A percentile compares a stretch with the other conserved stretches of the same genome.
Conservation (phyloP, 2,113 vertebrate genomes). For the Nothoprocta pentlandii region DNA sequence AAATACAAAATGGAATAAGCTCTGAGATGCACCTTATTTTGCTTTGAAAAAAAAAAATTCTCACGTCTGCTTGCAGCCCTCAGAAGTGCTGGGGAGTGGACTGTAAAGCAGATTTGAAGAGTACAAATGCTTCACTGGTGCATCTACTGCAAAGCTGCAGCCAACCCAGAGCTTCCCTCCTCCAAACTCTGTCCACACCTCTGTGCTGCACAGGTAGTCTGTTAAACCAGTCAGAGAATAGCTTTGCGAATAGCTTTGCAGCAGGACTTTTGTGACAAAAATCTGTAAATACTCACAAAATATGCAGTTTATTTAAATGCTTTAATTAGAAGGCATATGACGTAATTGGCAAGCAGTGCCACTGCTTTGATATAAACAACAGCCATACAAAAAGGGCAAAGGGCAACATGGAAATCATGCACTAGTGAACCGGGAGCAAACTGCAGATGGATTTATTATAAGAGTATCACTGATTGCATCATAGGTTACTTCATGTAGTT, state of each 20-base stretch:
- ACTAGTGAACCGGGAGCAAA: neutral
- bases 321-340: neutral
- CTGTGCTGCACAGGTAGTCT: constrained; percentile 3
- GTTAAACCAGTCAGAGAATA: constrained; percentile 39
- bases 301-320: neutral
- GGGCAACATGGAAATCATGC: constrained; percentile 5
- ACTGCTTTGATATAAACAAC: neutral
- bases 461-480: neutral
- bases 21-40: constrained; percentile 27
- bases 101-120: constrained; percentile 42
- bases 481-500: constrained; percentile 6
- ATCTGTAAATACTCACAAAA: constrained; percentile 14
- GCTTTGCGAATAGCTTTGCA: constrained; percentile 14
- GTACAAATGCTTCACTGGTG: constrained; percentile 44
- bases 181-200: neutral
- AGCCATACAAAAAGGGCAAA: constrained; percentile 8
- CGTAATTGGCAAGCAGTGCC: neutral
- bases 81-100: constrained; percentile 53
- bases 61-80: neutral
- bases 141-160: constrained; percentile 29
- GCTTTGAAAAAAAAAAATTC: constrained; percentile 19
- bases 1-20: neutral
- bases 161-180: neutral
- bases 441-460: constrained; percentile 22
- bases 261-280: constrained; percentile 25